Evolutionary conservation across 2,888 invertebrate genomes (phyloP), one percentile per base, ranked within the genome.

Genomic region (Stenolophus ochropezus): DNA sequence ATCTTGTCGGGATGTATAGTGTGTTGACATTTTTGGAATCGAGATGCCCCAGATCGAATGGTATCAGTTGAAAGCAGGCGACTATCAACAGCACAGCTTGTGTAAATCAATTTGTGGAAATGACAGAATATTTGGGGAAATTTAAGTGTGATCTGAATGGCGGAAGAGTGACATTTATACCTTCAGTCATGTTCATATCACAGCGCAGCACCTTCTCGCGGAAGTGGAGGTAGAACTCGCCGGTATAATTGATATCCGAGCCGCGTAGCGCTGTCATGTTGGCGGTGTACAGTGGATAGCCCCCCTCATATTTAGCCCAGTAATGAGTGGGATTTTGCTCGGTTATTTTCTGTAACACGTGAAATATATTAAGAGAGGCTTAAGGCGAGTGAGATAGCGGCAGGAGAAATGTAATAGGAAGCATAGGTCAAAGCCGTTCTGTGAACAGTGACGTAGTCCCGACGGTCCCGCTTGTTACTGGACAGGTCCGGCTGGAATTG

Each of bases 161-260:
- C 11, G 1, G 1, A 3, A 42, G 33, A 42, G 33, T 42, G 33
- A 42, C 33, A 21, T 56, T 56, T 16, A 56, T 56, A 92, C 91
- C 86, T 90, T 92, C 90, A 84, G 94, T 95, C 89, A 95, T 86
- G 91, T 95, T 90, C 86, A 95, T 89, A 90, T 94, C 91, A 90
- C 92, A 90, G 89, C 93, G 91, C 82, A 94, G 91, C 84, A 93
- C 88, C 84, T 92, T 92, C 65, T 92, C 90, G 1, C 88, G 85
- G 20, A 92, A 86, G 86, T 94, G 91, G n/a, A 93, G 85, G 83
- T 91, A 92, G 84, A 93, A 91, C 81, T 90, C 89, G 20, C 93
- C 93, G 18, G 92, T 90, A 16, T 92, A 91, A 85, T 93, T 92
- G 0, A 93, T 90, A 79, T 91, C 90, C 2, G 91, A 90, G 3